Evolutionary conservation across 2,888 invertebrate species (phyloP).

Genomic region (Thalpophila matura): DNA sequence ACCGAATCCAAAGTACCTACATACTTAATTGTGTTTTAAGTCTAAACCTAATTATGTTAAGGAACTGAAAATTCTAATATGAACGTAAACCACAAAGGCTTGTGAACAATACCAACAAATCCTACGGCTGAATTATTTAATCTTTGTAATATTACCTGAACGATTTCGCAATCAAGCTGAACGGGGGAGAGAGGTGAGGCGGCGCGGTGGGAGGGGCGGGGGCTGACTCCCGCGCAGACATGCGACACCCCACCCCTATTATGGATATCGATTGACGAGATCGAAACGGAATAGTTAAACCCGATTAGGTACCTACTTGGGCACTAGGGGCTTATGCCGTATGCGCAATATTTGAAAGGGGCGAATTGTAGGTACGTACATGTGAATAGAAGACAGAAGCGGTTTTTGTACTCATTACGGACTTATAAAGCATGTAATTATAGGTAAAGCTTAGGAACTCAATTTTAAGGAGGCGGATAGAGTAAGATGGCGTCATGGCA

Average conservation of each 20-base stretch:
- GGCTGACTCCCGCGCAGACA: constrained; percentile 48
- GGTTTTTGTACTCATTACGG: no score
- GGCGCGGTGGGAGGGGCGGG: neutral
- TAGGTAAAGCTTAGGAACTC: neutral
- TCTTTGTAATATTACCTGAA: constrained; percentile 26
- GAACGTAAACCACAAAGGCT: neutral
- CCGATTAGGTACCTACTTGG: no score
- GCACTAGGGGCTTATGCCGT: no score
- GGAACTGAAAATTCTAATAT: no score
- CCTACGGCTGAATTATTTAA: constrained; percentile 3
- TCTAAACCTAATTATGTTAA: no score
- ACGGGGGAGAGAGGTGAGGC: neutral
- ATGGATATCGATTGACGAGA: constrained; percentile 23
- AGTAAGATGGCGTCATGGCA: neutral
- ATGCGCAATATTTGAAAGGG: neutral
- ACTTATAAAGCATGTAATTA: no score
- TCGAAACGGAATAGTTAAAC: constrained; percentile 12
- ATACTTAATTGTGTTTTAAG: no score
- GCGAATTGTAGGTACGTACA: no score
- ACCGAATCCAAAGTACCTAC: no score
- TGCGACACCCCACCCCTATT: constrained; percentile 33
- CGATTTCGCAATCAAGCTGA: constrained; percentile 31
- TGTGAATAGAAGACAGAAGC: no score
- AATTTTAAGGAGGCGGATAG: neutral
- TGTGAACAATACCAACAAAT: neutral